Percentiles rank a stretch among this genome's conserved stretches.
Evolutionary conservation across 2,888 invertebrate genomes (phyloP).

Genomic region (Epistrophe grossulariae): DNA sequence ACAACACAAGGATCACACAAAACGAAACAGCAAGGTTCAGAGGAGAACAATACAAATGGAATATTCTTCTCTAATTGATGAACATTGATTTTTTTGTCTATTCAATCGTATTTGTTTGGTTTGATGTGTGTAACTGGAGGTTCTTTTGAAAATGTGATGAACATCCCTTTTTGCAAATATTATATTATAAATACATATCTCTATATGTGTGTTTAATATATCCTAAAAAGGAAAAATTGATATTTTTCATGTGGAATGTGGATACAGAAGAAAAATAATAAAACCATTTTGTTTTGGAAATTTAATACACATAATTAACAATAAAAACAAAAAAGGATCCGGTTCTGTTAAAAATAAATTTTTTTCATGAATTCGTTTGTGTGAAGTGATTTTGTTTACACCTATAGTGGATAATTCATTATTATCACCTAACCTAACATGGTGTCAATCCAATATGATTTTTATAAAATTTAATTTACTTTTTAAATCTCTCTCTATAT

Average conservation of each 20-base stretch:
- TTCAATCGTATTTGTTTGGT: constrained; percentile 18
- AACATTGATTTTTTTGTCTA: constrained; percentile 63
- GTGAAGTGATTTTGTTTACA: neutral
- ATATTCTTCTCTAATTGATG: constrained; percentile 67
- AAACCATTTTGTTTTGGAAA: neutral
- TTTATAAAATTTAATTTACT: neutral
- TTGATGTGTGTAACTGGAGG: constrained; percentile 27
- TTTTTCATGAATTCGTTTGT: constrained; percentile 16
- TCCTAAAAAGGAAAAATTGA: neutral
- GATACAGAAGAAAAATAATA: constrained; percentile 12
- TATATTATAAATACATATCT: neutral
- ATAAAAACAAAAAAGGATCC: constrained; percentile 6
- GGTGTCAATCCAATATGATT: neutral
- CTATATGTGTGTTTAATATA: constrained; percentile 1
- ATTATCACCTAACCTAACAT: too few relatives aligned
- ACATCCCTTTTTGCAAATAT: constrained; percentile 25
- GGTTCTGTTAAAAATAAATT: constrained; percentile 24
- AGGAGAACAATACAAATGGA: constrained; percentile 32
- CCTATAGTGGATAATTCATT: neutral
- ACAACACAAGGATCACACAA: constrained; percentile 44
- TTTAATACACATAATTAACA: constrained; percentile 29
- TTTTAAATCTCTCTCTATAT: neutral
- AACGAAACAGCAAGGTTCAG: constrained; percentile 37
- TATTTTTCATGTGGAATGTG: neutral
- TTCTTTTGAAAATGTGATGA: constrained; percentile 40